Conservation (phyloP, 2,113 vertebrate species). For the Romanogobio albipinnatus region DNA sequence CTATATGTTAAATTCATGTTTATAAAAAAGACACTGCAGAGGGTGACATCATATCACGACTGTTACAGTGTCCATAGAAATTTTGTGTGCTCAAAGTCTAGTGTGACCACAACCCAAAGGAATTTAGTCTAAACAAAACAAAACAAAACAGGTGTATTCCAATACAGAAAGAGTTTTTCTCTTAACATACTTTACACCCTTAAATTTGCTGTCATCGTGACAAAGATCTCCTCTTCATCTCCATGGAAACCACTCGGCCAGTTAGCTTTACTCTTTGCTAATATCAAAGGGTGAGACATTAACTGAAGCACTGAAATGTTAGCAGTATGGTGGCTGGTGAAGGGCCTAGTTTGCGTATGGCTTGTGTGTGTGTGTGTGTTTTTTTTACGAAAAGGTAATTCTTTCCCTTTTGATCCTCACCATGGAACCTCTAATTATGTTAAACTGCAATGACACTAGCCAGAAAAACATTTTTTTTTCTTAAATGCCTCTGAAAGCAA, state of each 20-base stretch:
- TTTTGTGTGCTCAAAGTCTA: too few species aligned
- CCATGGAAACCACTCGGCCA: slow-evolving; percentile 28
- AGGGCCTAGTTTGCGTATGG: not conserved
- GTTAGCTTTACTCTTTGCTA: not conserved
- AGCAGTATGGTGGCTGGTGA: not conserved
- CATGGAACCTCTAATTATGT: slow-evolving; percentile 61
- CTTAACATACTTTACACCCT: not conserved
- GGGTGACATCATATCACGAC: too few species aligned
- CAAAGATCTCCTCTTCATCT: slow-evolving; percentile 8
- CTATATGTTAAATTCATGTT: too few species aligned
- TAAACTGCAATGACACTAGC: slow-evolving; percentile 18
- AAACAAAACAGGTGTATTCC: not conserved
- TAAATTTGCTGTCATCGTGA: not conserved
- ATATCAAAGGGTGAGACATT: not conserved
- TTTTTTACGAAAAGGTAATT: not conserved
- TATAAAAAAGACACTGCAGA: too few species aligned
- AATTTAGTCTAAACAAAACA: too few species aligned
- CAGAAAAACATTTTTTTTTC: not conserved
- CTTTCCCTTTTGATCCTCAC: slow-evolving; percentile 41
- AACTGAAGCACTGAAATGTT: not conserved
- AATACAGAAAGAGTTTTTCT: slow-evolving; percentile 19
- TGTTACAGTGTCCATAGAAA: too few species aligned
- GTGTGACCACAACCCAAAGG: too few species aligned
- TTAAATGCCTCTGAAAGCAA: not conserved
- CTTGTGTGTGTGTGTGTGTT: too few species aligned